Percentiles rank a stretch among this genome's conserved stretches.
phyloP scores from a whole-genome alignment of 2,113 vertebrate species.

The Desmodus rotundus region DNA sequence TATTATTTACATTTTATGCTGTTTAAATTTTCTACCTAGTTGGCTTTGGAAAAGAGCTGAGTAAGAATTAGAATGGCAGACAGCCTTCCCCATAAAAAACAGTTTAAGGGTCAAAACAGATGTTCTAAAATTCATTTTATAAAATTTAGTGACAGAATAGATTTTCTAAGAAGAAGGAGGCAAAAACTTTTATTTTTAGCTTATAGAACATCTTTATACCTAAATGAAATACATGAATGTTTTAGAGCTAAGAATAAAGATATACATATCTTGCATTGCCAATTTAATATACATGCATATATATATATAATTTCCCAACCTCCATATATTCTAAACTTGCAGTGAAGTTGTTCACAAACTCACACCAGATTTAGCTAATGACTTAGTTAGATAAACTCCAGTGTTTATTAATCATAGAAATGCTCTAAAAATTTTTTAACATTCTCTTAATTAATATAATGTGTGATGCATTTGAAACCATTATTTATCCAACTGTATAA shows the following conservation, averaged over 20 bases:
- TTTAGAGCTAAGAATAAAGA: neutral
- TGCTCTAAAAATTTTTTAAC: neutral
- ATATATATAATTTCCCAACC: neutral
- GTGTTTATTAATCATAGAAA: neutral
- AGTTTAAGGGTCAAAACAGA: neutral
- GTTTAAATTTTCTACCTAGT: neutral
- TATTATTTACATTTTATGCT: neutral
- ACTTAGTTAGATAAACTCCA: neutral
- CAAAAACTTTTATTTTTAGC: neutral
- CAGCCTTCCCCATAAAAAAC: neutral
- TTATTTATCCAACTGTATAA: neutral
- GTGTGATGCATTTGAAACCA: neutral
- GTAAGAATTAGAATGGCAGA: neutral
- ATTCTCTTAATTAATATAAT: neutral
- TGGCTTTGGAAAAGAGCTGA: neutral
- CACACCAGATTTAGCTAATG: neutral
- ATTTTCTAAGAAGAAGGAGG: neutral
- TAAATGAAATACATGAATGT: neutral
- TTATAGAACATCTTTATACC: neutral
- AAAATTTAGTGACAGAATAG: neutral
- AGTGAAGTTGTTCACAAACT: neutral
- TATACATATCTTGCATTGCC: neutral
- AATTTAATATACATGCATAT: neutral
- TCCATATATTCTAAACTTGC: neutral
- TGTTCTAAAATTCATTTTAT: neutral